Conservation (phyloP, 2,797 vertebrate genomes). For the Galaxias olidus region DNA sequence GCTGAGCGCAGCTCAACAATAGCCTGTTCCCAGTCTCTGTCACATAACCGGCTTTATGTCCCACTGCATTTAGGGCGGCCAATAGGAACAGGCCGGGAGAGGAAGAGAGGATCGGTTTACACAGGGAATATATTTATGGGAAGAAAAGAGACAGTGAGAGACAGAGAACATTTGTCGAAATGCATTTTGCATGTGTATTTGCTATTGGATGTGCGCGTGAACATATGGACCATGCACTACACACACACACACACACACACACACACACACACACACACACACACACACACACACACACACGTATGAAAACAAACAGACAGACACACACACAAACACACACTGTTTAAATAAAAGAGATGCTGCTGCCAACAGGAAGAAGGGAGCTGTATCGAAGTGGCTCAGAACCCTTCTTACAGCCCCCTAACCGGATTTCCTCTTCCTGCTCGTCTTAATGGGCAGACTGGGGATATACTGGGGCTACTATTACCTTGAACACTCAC, state of each 20-base stretch:
- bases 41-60: no score
- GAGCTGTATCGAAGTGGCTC: slow-evolving; percentile 60
- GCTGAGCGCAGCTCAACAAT: no score
- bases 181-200: not conserved
- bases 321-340: no score
- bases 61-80: no score
- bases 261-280: no score
- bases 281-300: no score
- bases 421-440: slow-evolving; percentile 55
- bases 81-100: not conserved
- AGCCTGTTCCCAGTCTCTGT: no score
- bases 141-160: not conserved
- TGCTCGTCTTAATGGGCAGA: slow-evolving; percentile 64
- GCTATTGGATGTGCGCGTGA: not conserved
- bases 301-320: no score
- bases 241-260: no score
- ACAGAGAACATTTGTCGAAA: not conserved
- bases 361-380: slow-evolving; percentile 18
- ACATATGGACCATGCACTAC: no score
- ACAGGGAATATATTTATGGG: not conserved
- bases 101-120: not conserved
- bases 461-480: slow-evolving; percentile 43
- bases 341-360: not conserved
- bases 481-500: slow-evolving; percentile 33
- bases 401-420: slow-evolving; percentile 59